Percentiles rank a stretch among this genome's conserved stretches.
Evolutionary conservation across 2,797 vertebrate species (phyloP).

Genomic region (Momotus momota): DNA sequence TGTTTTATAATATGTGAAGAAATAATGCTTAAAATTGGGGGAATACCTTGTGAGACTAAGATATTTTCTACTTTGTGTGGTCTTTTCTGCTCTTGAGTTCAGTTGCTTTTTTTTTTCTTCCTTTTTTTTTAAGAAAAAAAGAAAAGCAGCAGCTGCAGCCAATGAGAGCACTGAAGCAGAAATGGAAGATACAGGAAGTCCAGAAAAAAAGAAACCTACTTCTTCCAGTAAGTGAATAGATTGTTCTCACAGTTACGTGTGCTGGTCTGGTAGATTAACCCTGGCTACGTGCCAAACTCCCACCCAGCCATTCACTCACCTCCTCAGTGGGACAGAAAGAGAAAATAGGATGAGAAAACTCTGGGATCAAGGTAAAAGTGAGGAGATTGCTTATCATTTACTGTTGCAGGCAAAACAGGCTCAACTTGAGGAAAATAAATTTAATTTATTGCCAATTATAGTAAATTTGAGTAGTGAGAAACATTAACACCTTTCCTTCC

Average conservation of each 20-base stretch:
- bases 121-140: constrained; percentile 18
- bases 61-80: not conserved
- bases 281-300: not conserved
- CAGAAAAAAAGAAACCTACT: not conserved
- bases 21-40: not conserved
- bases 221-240: constrained; percentile 71
- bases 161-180: constrained; percentile 18
- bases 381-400: not conserved
- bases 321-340: not conserved
- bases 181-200: constrained; percentile 59
- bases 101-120: too few relatives aligned
- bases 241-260: not conserved
- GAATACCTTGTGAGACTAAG: not conserved
- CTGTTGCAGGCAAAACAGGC: not conserved
- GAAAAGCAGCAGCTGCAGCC: constrained; percentile 57
- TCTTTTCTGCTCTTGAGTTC: not conserved
- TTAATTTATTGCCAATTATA: not conserved
- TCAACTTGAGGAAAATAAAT: not conserved
- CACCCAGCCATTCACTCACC: not conserved
- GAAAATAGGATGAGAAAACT: not conserved
- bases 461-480: not conserved
- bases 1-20: not conserved
- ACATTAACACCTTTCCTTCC: not conserved
- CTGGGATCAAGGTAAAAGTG: not conserved
- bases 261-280: not conserved